Evolutionary conservation across 2,797 vertebrate genomes (phyloP).

Genomic region (Trichosurus vulpecula): DNA sequence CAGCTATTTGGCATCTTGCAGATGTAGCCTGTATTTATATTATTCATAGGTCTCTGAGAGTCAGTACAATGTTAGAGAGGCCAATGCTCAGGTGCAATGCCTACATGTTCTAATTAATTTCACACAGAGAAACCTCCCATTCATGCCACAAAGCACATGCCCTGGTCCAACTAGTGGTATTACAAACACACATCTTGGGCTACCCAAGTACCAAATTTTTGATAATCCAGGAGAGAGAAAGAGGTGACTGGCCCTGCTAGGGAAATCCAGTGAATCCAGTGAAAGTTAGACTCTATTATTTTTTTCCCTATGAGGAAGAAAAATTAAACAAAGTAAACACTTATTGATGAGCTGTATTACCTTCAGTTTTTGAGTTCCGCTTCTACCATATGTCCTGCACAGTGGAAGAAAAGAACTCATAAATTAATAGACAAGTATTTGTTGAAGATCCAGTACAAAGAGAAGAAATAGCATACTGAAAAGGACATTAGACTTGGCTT

Average conservation of each 20-base stretch:
- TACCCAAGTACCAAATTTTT: neutral
- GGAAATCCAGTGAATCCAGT: neutral
- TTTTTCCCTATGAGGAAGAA: neutral
- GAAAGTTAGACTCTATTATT: neutral
- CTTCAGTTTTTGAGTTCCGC: neutral
- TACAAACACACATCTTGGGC: neutral
- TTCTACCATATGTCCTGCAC: neutral
- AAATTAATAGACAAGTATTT: neutral
- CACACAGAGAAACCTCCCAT: neutral
- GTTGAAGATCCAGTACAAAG: neutral
- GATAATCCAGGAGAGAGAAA: neutral
- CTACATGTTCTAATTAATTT: neutral
- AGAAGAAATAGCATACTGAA: neutral
- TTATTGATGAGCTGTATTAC: neutral
- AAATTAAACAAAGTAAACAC: neutral
- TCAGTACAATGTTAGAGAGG: neutral
- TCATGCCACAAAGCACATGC: neutral
- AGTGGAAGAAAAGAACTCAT: neutral
- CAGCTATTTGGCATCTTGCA: neutral
- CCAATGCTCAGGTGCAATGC: neutral
- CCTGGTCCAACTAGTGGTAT: neutral
- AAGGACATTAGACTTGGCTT: neutral
- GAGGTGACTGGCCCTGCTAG: no score
- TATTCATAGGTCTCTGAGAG: neutral
- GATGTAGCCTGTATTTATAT: neutral